Conservation (phyloP, 2,888 invertebrate species). For the Sminthurinus aureus region DNA sequence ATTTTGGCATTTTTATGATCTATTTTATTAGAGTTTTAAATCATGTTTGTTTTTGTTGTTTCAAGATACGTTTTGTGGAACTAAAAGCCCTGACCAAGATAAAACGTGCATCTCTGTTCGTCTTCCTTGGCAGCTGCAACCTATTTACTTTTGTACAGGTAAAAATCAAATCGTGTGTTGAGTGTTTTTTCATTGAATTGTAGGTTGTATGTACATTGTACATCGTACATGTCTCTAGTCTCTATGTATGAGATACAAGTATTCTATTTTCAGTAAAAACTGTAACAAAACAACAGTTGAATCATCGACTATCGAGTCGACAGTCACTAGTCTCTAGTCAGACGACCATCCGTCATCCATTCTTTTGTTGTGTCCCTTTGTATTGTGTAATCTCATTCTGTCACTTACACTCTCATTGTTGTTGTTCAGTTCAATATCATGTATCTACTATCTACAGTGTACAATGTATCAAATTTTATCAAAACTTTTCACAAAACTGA, state of each 20-base stretch:
- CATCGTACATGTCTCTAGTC: too few species aligned
- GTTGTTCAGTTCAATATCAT: not conserved
- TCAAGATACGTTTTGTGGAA: constrained; percentile 49
- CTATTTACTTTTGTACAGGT: constrained; percentile 57
- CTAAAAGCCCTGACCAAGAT: constrained; percentile 48
- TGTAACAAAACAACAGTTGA: too few species aligned
- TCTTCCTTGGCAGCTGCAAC: constrained; percentile 56
- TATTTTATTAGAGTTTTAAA: too few species aligned
- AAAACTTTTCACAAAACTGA: not conserved
- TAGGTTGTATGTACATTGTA: not conserved
- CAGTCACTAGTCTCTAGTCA: too few species aligned
- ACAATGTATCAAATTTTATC: not conserved
- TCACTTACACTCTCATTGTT: not conserved
- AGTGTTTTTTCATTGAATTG: not conserved
- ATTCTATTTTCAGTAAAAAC: too few species aligned
- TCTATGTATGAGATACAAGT: too few species aligned
- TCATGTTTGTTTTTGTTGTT: too few species aligned
- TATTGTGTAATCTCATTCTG: not conserved
- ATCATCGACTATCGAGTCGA: too few species aligned
- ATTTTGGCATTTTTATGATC: too few species aligned
- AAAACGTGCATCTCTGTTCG: constrained; percentile 55
- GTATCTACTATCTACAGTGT: not conserved
- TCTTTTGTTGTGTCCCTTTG: not conserved
- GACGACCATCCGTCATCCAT: too few species aligned
- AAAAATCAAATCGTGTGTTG: not conserved